Conservation (phyloP, 2,888 invertebrate genomes). For the Empis livida region DNA sequence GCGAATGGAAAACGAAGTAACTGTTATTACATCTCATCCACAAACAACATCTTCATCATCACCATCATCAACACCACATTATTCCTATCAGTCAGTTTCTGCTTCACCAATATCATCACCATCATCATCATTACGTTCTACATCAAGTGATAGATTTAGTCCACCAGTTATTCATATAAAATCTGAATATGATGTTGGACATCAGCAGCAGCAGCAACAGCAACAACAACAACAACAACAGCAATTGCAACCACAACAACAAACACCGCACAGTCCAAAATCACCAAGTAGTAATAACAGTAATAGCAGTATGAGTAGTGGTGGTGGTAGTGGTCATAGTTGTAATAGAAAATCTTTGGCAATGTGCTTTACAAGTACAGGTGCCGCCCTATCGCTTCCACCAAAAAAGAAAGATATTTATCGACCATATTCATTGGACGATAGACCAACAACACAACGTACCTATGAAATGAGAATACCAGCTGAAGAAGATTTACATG, state of each 20-base stretch:
- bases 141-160: constrained; percentile 29
- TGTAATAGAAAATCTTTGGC: constrained; percentile 51
- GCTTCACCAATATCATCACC: constrained; percentile 13
- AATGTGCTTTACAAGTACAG: constrained; percentile 77
- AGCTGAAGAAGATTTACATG: constrained; percentile 72
- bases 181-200: constrained; percentile 19
- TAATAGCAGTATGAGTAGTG: not conserved
- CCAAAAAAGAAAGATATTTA: constrained; percentile 88
- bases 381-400: constrained; percentile 67
- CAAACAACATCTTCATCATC: constrained; percentile 31
- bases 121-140: constrained; percentile 33
- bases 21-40: constrained; percentile 32
- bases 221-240: constrained; percentile 7
- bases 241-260: not conserved
- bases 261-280: not conserved
- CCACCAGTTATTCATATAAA: constrained; percentile 30
- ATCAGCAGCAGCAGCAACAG: constrained; percentile 8
- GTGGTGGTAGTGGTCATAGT: constrained; percentile 11
- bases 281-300: not conserved
- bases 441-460: constrained; percentile 42
- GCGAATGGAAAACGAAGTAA: constrained; percentile 46
- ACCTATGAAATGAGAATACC: constrained; percentile 44
- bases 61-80: constrained; percentile 23
- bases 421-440: constrained; percentile 71
- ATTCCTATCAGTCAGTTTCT: constrained; percentile 25